phyloP scores from a whole-genome alignment of 2,113 vertebrate genomes.

The Tachysurus fulvidraco region DNA sequence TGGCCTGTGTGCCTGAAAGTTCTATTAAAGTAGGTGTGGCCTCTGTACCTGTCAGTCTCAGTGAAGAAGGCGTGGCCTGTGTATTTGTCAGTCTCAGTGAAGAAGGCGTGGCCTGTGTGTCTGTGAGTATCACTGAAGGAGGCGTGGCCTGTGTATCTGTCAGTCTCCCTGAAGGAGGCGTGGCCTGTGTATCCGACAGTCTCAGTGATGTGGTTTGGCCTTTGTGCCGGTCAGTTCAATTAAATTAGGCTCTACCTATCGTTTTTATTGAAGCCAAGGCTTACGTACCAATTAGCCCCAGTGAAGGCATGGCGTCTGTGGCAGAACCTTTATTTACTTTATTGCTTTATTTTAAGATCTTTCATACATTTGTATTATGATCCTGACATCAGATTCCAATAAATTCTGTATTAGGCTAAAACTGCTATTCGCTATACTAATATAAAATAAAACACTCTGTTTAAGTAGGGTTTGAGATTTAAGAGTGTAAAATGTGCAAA shows the following conservation, averaged over 20 bases:
- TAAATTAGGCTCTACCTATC: background rate
- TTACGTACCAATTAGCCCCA: background rate
- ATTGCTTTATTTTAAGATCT: background rate
- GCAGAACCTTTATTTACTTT: background rate
- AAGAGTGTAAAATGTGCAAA: slow-evolving; percentile 1
- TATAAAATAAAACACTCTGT: background rate
- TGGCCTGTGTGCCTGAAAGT: background rate
- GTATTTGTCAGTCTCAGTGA: background rate
- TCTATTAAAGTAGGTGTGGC: background rate
- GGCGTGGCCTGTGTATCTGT: background rate
- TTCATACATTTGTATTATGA: background rate
- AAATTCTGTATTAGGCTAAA: background rate
- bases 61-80: background rate
- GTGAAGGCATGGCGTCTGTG: background rate
- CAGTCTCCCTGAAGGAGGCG: background rate
- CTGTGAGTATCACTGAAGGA: background rate
- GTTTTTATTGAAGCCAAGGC: background rate
- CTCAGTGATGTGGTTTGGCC: background rate
- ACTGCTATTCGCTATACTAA: background rate
- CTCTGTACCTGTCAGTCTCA: background rate
- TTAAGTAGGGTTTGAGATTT: background rate
- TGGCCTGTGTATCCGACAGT: background rate
- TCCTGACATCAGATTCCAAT: background rate
- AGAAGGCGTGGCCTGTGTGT: background rate
- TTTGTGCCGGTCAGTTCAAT: background rate